Conservation (phyloP, 1,140 invertebrate genomes). For the Drosophila pallidifrons region DNA sequence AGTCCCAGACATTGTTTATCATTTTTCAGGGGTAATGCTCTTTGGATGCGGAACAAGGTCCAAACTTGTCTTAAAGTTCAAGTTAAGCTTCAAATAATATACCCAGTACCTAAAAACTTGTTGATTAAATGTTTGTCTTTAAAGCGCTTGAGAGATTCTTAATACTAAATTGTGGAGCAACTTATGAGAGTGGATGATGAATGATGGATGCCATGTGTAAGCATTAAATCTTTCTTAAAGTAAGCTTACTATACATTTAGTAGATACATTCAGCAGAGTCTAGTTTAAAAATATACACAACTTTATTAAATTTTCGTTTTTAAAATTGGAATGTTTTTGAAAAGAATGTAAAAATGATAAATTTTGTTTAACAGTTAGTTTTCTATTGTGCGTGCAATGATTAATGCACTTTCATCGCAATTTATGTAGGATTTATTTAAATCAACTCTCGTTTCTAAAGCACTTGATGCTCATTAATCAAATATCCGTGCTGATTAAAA, state of each 20-base stretch:
- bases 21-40: slow-evolving; percentile 55
- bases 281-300: no score
- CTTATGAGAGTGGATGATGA: background rate
- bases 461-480: slow-evolving; percentile 23
- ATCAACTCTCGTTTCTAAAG: slow-evolving; percentile 1
- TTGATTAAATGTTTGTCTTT: slow-evolving; percentile 23
- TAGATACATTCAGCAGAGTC: no score
- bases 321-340: background rate
- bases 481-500: slow-evolving; percentile 38
- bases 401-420: background rate
- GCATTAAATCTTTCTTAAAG: background rate
- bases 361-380: background rate
- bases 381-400: background rate
- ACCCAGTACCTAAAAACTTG: slow-evolving; percentile 26
- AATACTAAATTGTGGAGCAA: background rate
- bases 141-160: background rate
- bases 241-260: no score
- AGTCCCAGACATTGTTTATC: slow-evolving; percentile 63
- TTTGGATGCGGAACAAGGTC: slow-evolving; percentile 26
- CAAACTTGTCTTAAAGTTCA: slow-evolving; percentile 21
- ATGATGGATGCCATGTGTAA: background rate
- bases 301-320: background rate
- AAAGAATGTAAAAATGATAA: no score
- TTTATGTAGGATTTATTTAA: background rate
- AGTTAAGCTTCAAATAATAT: slow-evolving; percentile 15